Conservation (phyloP, 2,888 invertebrate genomes). For the Andrena dorsata region DNA sequence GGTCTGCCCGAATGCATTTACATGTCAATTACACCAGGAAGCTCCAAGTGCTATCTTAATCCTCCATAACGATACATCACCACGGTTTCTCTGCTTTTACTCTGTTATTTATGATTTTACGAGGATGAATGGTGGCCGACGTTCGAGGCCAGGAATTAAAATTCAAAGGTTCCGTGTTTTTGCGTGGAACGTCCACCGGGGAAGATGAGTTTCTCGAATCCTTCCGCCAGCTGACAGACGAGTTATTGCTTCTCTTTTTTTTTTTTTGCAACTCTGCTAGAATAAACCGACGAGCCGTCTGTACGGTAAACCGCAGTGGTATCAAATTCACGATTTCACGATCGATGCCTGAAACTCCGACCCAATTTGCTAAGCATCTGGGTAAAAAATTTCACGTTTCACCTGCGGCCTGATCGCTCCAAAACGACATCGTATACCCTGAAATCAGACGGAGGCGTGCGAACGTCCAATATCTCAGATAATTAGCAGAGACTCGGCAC, state of each 20-base stretch:
- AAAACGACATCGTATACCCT: background rate
- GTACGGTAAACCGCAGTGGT: conserved; percentile 11
- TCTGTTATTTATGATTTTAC: background rate
- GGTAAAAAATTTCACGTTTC: conserved; percentile 37
- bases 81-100: background rate
- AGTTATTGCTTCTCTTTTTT: conserved; percentile 26
- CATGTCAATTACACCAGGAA: conserved; percentile 1
- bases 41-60: background rate
- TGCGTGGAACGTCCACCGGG: background rate
- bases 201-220: conserved; percentile 26
- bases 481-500: background rate
- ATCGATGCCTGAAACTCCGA: conserved; percentile 24
- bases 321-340: background rate
- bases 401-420: background rate
- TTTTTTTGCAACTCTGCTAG: background rate
- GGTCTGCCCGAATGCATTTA: background rate
- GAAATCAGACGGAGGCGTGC: background rate
- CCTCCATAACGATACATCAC: background rate
- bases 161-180: background rate
- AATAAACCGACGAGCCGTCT: background rate
- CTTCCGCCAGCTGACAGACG: conserved; percentile 38
- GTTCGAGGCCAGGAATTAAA: background rate
- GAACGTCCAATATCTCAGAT: background rate
- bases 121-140: background rate
- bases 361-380: conserved; percentile 10